Evolutionary conservation across 2,888 invertebrate genomes (phyloP).

Genomic region (Laothoe populi): DNA sequence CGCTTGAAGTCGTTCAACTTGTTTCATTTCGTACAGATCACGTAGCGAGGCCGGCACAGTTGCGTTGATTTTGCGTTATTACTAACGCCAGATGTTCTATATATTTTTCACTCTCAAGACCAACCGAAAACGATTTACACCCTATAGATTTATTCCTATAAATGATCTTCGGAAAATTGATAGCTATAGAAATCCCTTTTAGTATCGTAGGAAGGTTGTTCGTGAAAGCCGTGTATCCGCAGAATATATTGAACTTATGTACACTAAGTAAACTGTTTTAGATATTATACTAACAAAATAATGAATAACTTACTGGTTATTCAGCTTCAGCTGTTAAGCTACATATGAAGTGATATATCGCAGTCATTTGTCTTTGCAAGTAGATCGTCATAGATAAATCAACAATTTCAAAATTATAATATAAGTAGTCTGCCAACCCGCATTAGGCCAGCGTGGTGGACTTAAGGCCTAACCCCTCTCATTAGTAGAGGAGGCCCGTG

Average conservation of each 20-base stretch:
- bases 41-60: conserved; percentile 60
- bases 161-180: conserved; percentile 1
- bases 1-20: conserved; percentile 15
- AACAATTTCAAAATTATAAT: too few species aligned
- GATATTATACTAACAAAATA: too few species aligned
- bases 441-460: too few species aligned
- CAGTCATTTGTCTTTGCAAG: too few species aligned
- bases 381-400: too few species aligned
- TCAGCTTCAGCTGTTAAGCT: too few species aligned
- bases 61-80: conserved; percentile 72
- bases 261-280: too few species aligned
- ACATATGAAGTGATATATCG: too few species aligned
- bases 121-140: conserved; percentile 43
- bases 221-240: not conserved
- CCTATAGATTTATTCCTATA: conserved; percentile 31
- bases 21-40: conserved; percentile 57
- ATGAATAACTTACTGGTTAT: too few species aligned
- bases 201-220: not conserved
- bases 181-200: not conserved
- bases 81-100: conserved; percentile 66
- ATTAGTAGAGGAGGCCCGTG: too few species aligned
- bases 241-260: not conserved
- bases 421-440: too few species aligned
- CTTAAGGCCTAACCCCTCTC: too few species aligned
- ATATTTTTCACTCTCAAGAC: conserved; percentile 66